Evolutionary conservation across 2,113 vertebrate genomes (phyloP).

Genomic region (Odontophorus gujanensis): DNA sequence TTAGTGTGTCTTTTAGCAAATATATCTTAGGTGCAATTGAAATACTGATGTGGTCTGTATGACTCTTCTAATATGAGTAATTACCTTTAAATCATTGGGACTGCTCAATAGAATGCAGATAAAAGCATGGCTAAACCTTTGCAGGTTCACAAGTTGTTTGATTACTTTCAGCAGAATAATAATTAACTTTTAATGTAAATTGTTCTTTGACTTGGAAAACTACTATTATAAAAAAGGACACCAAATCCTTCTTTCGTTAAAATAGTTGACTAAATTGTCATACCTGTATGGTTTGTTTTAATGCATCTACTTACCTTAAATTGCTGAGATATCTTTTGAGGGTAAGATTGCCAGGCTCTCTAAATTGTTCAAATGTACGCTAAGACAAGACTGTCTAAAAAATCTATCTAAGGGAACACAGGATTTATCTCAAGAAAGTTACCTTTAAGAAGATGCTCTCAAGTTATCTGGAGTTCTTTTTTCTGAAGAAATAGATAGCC

Average conservation of each 20-base stretch:
- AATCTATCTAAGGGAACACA: not conserved
- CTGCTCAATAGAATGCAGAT: not conserved
- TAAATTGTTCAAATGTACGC: not conserved
- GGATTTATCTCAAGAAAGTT: not conserved
- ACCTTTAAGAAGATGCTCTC: not conserved
- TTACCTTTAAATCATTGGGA: not conserved
- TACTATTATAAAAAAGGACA: not conserved
- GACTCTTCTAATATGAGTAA: not conserved
- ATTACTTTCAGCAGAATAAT: not conserved
- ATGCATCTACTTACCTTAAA: conserved; percentile 24
- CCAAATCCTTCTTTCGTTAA: rapidly evolving
- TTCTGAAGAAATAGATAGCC: not conserved
- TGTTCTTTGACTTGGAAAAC: conserved; percentile 12
- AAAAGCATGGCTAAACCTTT: not conserved
- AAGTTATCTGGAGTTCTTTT: not conserved
- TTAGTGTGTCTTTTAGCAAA: not conserved
- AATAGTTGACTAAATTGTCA: not conserved
- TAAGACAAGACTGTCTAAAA: not conserved
- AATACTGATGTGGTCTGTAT: not conserved
- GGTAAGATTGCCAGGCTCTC: not conserved
- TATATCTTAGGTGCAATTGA: not conserved
- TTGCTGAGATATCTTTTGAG: conserved; percentile 38
- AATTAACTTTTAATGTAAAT: conserved; percentile 11
- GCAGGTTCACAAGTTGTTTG: not conserved
- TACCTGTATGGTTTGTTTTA: not conserved